Conservation (phyloP, 2,113 vertebrate species). For the Ibidorhyncha struthersii region DNA sequence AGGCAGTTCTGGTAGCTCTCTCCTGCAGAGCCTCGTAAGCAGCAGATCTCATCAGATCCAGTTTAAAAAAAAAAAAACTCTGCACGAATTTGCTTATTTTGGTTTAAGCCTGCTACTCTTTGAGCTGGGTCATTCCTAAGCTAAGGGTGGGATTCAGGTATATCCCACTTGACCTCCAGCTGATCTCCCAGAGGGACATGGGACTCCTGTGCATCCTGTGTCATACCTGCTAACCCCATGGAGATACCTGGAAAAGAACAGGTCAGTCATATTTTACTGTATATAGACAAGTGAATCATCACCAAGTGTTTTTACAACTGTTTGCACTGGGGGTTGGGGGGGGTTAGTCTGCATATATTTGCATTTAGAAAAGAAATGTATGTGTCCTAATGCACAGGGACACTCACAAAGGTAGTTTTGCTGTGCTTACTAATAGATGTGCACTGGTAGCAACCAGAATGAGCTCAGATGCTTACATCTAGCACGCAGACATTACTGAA, state of each 20-base stretch:
- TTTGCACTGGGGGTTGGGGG: background rate
- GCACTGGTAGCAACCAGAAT: background rate
- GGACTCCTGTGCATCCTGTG: background rate
- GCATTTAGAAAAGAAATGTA: background rate
- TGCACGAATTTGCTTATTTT: slow-evolving; percentile 28
- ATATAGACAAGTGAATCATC: background rate
- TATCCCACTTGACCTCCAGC: background rate
- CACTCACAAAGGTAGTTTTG: background rate
- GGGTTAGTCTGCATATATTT: background rate
- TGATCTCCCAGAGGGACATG: background rate
- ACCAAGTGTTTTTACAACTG: background rate
- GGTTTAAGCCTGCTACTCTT: slow-evolving; percentile 1
- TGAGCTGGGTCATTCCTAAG: background rate
- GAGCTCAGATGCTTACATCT: background rate
- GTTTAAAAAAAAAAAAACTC: slow-evolving; percentile 37
- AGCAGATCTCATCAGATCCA: slow-evolving; percentile 55
- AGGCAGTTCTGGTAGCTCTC: slow-evolving; percentile 43
- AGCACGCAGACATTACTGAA: background rate
- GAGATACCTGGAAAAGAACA: background rate
- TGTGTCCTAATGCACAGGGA: background rate
- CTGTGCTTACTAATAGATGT: background rate
- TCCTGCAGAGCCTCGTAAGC: slow-evolving; percentile 23
- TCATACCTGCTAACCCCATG: background rate
- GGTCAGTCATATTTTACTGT: background rate
- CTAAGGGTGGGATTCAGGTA: background rate